These are phyloP conservation scores for Sebastes taczanowskii DNA, from an alignment of 2,797 vertebrate species.

Conservation along the genomic window DNA sequence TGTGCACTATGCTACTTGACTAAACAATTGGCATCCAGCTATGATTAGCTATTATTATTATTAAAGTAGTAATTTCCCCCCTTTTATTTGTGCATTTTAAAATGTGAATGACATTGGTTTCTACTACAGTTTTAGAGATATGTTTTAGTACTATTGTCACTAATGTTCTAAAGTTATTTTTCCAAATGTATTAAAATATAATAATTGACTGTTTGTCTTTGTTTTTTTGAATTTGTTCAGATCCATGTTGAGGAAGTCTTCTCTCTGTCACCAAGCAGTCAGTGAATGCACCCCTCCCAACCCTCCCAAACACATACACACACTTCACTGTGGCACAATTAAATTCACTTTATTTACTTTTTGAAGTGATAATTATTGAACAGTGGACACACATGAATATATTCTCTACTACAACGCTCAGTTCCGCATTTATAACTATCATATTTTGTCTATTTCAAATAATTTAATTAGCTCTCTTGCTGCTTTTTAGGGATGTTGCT, in stretches of 20 bases:
- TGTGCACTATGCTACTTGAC: constrained; percentile 63
- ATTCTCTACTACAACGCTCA: not conserved
- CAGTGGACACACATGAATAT: not conserved
- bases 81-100: constrained; percentile 9
- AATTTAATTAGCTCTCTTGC: not conserved
- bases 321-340: not conserved
- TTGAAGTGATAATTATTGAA: not conserved
- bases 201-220: constrained; percentile 39
- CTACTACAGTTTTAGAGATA: not conserved
- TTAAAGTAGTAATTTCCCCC: not conserved
- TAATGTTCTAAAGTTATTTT: not conserved
- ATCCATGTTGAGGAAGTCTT: constrained; percentile 38
- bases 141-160: not conserved
- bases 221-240: constrained; percentile 57
- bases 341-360: not conserved
- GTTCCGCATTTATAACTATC: not conserved
- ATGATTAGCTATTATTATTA: constrained; percentile 36
- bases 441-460: not conserved
- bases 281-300: not conserved
- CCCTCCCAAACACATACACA: not conserved
- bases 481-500: not conserved
- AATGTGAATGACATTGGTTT: not conserved
- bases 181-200: constrained; percentile 27
- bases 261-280: constrained; percentile 54
- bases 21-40: constrained; percentile 58